Evolutionary conservation across 2,113 vertebrate genomes (phyloP), one percentile per base, ranked within the genome.

Genomic region (Plectropomus leopardus): DNA sequence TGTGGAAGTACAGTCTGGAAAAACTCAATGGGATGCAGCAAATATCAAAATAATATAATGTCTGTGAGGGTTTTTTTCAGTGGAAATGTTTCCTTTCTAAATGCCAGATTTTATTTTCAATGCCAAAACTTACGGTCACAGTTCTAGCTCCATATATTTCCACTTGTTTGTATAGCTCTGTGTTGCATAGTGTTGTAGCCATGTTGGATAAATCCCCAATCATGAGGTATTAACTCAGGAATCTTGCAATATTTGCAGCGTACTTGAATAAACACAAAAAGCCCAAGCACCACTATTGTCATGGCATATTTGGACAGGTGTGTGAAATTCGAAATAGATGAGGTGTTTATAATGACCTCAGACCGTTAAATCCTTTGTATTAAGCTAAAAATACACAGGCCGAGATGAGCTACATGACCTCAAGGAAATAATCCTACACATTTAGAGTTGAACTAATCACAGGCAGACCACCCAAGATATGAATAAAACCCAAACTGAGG

Each of bases 391-490:
- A 44, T 60, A 60, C 19, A 3, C 32, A 40, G 32, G 77, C 53
- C 3, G 76, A 82, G 28, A 80, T 69, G 69, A 89, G 19, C 69
- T 0, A 7, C 15, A 59, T 19, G 66, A 63, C 24, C 60, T 73
- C 34, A 30, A 53, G 3, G 23, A 60, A 86, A 80, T 68, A 69
- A 64, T 80, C 54, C 60, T 19, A 61, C 65, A 66, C 36, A 45
- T 86, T 73, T 63, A 44, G 32, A 34, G 45, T 65, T 73, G 47
- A 87, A n/a, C 32, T 50, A 74, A 77, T 78, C 65, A 67, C 48
- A 44, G 45, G 53, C 11, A 47, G 90, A 92, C 91, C 90, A 93
- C 90, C 88, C 87, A 76, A 60, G 17, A 47, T 72, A 76, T 72
- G 76, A 54, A 77, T 69, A 65, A 77, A 82, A 80, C 59, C 42